Base-by-base conservation (phyloP, 1,140 invertebrate genomes). In the Batillaria attramentaria region DNA sequence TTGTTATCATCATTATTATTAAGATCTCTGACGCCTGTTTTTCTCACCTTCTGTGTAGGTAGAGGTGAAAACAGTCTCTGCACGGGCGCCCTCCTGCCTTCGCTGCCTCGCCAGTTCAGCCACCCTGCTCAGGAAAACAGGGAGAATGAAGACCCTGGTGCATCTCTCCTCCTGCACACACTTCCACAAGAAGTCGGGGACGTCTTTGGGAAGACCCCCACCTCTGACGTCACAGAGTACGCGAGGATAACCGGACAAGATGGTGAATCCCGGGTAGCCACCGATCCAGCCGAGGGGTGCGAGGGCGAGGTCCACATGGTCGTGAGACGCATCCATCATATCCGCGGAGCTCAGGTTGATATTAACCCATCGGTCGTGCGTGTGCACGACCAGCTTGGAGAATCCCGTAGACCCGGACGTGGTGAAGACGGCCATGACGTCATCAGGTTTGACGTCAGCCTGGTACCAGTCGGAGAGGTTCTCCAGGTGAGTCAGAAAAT, bases 351-450 rank as follows among this genome's bases (percentile, higher is more conserved):
- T n/a, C n/a, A n/a, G n/a, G n/a, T n/a, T n/a, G 39, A 8, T 43
- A 10, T 57, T n/a, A 16, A 74, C 24, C 28, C n/a, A n/a, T 18
- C 18, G 13, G 6, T 39, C 62, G 13, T 76, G 74, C 16, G 54
- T 65, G 1, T 54, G 50, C 20, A 42, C 62, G 3, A 76, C 74
- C 31, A 76, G 57, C 41, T 76, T 76, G 24, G 74, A 65, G 57
- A 65, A 76, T 0, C 74, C 74, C 4, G 74, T 65, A 13, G 43
- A n/a, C 3, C 74, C 74, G 1, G 74, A 76, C 31, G 74, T 76
- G 24, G 74, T 76, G 20, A 76, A 76, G 3, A 76, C 62, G n/a
- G 31, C 41, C 4, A 43, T 28, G 20, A 42, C 31, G 39, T 76
- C 74, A 10, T 62, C 41, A 37, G 57, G 4, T 5, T 6, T 76